Evolutionary conservation across 2,888 invertebrate genomes (phyloP).

Genomic region (Scaptomyza caliginosa): DNA sequence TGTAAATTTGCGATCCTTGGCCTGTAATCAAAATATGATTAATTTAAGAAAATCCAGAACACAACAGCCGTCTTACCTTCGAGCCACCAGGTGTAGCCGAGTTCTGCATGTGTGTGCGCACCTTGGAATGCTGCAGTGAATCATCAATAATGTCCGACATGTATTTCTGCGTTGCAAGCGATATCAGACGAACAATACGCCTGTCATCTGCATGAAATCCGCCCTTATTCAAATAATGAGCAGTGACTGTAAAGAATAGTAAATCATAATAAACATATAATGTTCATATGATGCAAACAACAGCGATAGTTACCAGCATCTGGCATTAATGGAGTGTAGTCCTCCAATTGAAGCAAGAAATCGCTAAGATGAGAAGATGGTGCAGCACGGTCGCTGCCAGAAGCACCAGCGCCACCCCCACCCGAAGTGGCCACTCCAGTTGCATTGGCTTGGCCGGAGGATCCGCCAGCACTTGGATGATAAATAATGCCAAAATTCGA

Average conservation of each 20-base stretch:
- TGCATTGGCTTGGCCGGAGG: constrained; percentile 40
- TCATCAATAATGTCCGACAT: constrained; percentile 98
- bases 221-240: constrained; percentile 84
- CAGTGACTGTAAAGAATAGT: constrained; percentile 38
- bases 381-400: constrained; percentile 36
- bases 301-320: constrained; percentile 87
- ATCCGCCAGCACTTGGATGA: constrained; percentile 48
- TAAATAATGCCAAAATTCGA: constrained; percentile 68
- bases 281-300: background rate
- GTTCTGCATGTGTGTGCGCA: constrained; percentile 86
- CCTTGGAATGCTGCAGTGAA: constrained; percentile 98
- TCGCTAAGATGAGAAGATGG: constrained; percentile 66
- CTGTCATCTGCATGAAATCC: constrained; percentile 98
- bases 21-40: constrained; percentile 61
- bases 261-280: background rate
- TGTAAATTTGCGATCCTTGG: constrained; percentile 91
- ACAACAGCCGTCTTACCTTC: constrained; percentile 35
- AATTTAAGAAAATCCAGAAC: too few relatives aligned
- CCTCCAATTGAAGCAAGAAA: constrained; percentile 86
- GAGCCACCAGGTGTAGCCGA: constrained; percentile 52
- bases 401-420: background rate
- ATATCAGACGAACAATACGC: constrained; percentile 94
- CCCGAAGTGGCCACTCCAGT: background rate
- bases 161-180: constrained; percentile 98
- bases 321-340: constrained; percentile 95